A percentile compares a stretch with the other conserved stretches of the same genome.
These are phyloP conservation scores for Drosophila hawaiiensis DNA, from an alignment of 2,888 invertebrate species.

Conservation along the genomic window DNA sequence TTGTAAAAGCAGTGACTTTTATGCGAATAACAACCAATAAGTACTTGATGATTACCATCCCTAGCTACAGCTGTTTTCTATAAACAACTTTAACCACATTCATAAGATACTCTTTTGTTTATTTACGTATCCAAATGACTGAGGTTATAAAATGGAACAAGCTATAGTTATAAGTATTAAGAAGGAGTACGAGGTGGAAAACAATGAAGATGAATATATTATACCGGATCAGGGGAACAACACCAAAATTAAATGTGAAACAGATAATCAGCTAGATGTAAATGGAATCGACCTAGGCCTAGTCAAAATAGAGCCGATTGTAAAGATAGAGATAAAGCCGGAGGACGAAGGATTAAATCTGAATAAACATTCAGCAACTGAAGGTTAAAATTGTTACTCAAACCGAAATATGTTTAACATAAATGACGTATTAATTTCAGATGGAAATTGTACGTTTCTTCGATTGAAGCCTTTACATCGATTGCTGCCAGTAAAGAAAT, in stretches of 20 bases:
- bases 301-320: constrained; percentile 10
- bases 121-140: background rate
- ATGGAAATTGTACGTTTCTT: background rate
- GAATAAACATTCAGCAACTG: background rate
- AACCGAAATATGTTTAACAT: background rate
- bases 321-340: background rate
- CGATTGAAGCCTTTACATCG: background rate
- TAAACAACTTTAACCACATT: background rate
- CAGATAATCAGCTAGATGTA: background rate
- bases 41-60: background rate
- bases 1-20: background rate
- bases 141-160: constrained; percentile 3
- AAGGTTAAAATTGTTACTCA: background rate
- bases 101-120: background rate
- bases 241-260: too few species aligned
- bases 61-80: background rate
- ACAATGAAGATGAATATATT: background rate
- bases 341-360: background rate
- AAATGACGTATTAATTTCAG: background rate
- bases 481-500: constrained; percentile 1
- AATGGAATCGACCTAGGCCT: constrained; percentile 30
- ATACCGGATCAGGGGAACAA: background rate
- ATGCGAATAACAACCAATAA: background rate
- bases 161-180: constrained; percentile 3
- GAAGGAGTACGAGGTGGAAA: constrained; percentile 2